phyloP scores from a whole-genome alignment of 2,797 vertebrate genomes.

The Sebastolobus altivelis region DNA sequence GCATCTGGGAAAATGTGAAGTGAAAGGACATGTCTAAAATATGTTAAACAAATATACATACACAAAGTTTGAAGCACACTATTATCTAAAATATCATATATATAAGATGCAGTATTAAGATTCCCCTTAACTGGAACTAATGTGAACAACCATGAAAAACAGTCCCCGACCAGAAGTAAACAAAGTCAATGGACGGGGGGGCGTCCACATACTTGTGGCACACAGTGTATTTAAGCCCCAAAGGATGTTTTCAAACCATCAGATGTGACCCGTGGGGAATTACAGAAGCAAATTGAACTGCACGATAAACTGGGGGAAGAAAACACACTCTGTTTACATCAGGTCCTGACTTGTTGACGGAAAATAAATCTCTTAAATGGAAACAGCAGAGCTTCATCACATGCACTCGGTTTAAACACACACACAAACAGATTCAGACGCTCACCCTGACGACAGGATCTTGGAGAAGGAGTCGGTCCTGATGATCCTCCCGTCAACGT shows the following conservation, averaged over 20 bases:
- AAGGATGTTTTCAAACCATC: not conserved
- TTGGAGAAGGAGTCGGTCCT: slow-evolving; percentile 90
- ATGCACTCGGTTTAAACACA: not conserved
- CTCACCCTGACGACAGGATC: slow-evolving; percentile 90
- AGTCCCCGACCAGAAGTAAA: too few relatives aligned
- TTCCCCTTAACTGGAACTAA: not conserved
- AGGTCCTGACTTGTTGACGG: not conserved
- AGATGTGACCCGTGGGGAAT: not conserved
- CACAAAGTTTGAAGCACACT: not conserved
- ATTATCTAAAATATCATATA: too few relatives aligned
- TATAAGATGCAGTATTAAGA: not conserved
- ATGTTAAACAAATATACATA: not conserved
- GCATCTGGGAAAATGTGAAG: too few relatives aligned
- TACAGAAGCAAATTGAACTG: slow-evolving; percentile 11
- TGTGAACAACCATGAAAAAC: not conserved
- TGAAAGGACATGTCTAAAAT: not conserved
- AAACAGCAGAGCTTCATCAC: not conserved
- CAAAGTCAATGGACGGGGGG: not conserved
- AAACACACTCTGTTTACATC: not conserved
- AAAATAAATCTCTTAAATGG: not conserved
- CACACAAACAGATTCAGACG: not conserved
- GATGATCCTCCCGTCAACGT: slow-evolving; percentile 86
- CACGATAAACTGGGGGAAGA: not conserved
- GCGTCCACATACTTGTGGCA: not conserved
- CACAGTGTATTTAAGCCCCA: too few relatives aligned